Evolutionary conservation across 2,797 vertebrate genomes (phyloP), one percentile per base, ranked within the genome.

Genomic region (Phoxinus dragarum): DNA sequence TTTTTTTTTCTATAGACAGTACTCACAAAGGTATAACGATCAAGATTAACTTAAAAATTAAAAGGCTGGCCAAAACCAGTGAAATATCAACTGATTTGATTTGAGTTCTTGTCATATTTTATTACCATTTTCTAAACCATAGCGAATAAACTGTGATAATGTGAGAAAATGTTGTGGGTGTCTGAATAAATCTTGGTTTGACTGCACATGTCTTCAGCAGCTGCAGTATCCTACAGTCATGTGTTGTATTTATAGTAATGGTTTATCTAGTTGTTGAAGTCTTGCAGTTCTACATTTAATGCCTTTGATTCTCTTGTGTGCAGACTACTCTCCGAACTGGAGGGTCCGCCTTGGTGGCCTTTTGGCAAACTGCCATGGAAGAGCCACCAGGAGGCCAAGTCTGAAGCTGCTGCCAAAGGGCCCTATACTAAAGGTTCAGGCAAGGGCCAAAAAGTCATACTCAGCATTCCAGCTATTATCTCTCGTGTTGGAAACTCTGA

Each of bases 291-390:
- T 49, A 34, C 16, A 47, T 27, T 38, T 40, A 40, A 40, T 34
- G 36, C 3, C 82, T n/a, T 40, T 23, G 73, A 82, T 75, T 61
- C 6, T 59, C 87, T 34, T 85, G 10, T 90, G 0, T 92, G 38
- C 91, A 99, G 98, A 91, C 92, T 99, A 71, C 88, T 99, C 83
- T 97, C 95, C 0, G 95, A 98, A 88, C 94, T 99, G 12, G 98
- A 99, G 90, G 96, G 96, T 88, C 97, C 98, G 0, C 91, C 97
- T 40, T 99, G 98, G 98, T 99, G 98, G 98, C 98, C 97, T 0
- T 99, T 99, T 82, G 94, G 96, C 86, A 95, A 94, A 90, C 94
- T 95, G n/a, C 94, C 96, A 44, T 97, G 97, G 97, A 97, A 94
- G 91, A 88, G 34, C 0, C 94, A 95, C 0, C 82, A 89, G 71